A percentile compares a stretch with the other conserved stretches of the same genome.
phyloP scores from a whole-genome alignment of 2,888 invertebrate species.

The Heteromyza rotundicornis region DNA sequence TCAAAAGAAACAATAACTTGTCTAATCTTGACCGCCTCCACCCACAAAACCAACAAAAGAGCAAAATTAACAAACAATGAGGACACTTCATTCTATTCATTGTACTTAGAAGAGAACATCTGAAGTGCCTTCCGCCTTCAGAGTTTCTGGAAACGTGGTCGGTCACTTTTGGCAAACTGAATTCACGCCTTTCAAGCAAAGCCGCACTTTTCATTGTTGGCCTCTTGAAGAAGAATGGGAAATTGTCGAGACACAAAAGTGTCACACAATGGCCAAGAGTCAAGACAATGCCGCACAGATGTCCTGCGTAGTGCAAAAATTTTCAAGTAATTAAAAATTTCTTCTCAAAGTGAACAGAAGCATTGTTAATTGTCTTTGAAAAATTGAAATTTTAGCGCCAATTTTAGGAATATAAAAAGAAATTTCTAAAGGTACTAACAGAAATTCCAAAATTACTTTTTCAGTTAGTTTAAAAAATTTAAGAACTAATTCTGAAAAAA shows the following conservation, averaged over 20 bases:
- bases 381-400: too few species aligned
- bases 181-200: neutral
- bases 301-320: neutral
- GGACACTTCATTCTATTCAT: neutral
- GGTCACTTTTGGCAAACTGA: neutral
- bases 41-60: conserved; percentile 2
- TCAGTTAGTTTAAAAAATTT: too few species aligned
- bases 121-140: neutral
- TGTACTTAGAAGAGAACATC: neutral
- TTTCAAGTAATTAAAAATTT: neutral
- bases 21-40: neutral
- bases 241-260: too few species aligned
- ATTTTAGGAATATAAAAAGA: too few species aligned
- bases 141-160: neutral
- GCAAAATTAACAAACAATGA: neutral
- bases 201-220: neutral
- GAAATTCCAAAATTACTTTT: too few species aligned
- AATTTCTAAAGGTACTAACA: too few species aligned
- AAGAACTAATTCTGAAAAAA: too few species aligned
- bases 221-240: neutral
- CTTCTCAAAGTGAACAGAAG: too few species aligned
- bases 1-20: neutral
- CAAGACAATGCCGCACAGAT: neutral
- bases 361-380: too few species aligned
- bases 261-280: neutral